phyloP scores from a whole-genome alignment of 2,888 invertebrate genomes.

The Digitonthophagus gazella region DNA sequence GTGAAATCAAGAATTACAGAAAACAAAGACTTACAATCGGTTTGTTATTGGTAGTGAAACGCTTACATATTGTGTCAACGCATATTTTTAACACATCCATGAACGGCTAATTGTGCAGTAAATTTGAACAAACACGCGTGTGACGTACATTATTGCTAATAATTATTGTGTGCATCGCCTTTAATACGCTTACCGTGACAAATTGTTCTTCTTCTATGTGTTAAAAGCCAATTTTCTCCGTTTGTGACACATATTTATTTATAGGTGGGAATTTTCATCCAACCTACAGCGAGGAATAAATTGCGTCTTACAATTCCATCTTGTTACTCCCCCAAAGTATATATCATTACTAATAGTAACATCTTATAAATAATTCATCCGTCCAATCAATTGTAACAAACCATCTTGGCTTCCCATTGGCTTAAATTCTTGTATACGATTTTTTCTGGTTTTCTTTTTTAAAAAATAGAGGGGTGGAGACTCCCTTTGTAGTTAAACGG shows the following conservation, averaged over 20 bases:
- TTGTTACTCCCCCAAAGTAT: not conserved
- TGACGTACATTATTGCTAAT: not conserved
- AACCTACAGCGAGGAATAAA: not conserved
- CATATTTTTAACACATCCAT: slow-evolving; percentile 51
- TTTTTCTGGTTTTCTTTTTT: too few species aligned
- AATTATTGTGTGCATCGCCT: not conserved
- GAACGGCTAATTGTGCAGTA: slow-evolving; percentile 44
- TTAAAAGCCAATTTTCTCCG: not conserved
- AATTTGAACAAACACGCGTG: not conserved
- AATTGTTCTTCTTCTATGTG: not conserved
- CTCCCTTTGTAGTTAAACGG: too few species aligned
- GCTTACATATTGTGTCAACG: slow-evolving; percentile 38
- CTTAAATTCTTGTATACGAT: too few species aligned
- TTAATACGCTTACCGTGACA: not conserved
- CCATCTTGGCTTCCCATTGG: too few species aligned
- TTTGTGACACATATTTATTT: not conserved
- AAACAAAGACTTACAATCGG: too few species aligned
- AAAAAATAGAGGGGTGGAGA: too few species aligned
- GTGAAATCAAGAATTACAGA: slow-evolving; percentile 35
- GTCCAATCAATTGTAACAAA: not conserved
- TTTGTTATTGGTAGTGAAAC: too few species aligned
- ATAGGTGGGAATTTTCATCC: not conserved
- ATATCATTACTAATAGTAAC: too few species aligned
- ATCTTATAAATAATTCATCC: not conserved
- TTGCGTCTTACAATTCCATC: not conserved